Evolutionary conservation across 2,113 vertebrate genomes (phyloP), one percentile per base, ranked within the genome.

Genomic region (Brachyhypopomus gauderio): DNA sequence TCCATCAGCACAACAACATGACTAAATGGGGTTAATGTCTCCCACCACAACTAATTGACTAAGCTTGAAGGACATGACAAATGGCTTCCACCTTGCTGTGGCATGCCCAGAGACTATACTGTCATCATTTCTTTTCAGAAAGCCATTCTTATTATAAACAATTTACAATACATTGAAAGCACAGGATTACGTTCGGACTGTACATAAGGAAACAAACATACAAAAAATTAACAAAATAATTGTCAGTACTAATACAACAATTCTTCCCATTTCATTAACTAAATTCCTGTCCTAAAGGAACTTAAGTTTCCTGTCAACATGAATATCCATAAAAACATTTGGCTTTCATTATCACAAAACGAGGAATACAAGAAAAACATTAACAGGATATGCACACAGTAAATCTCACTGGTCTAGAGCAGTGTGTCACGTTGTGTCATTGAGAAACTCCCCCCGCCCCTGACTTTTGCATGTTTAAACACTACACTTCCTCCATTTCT

Each of bases 11-110:
- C 78, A 72, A 71, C 58, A 76, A 56, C 27, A 38, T 27, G 30
- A 36, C 48, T 64, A 79, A 78, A 77, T 52, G 67, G 64, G 78
- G 72, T 72, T 77, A 72, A 79, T 79, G 75, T 67, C 27, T 71
- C 63, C 22, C 74, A 73, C 56, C 52, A 71, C 34, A 64, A 20
- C 81, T 83, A 73, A 83, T 62, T 41, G 5, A 45, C 63, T 23
- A 23, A 22, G 22, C 3, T 25, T 25, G 3, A 59, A 58, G 69
- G 55, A 58, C 14, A 62, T 62, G 66, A 81, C 60, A 75, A 59
- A 72, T 72, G 34, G 74, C 58, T 82, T 78, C 75, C 52, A 7
- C 62, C 75, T 41, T 63, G 62, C 38, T 41, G 59, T 60, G 75
- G n/a, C 5, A 75, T 62, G 16, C 55, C 14, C 58, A 45, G n/a